Conservation (phyloP, 1,140 invertebrate species). For the Charaxes varanes region DNA sequence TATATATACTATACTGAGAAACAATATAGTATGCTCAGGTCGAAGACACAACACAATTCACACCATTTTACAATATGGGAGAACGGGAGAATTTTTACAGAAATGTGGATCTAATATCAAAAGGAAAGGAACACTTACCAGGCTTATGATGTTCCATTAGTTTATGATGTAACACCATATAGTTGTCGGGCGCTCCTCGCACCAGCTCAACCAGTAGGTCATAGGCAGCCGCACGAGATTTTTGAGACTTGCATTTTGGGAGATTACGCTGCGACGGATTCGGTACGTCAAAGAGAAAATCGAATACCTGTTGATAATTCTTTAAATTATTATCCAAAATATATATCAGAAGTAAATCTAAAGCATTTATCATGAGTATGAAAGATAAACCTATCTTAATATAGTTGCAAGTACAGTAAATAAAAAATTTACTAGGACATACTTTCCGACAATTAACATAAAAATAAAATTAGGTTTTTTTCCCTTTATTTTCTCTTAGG, state of each 20-base stretch:
- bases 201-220: constrained; percentile 92
- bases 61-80: too few relatives aligned
- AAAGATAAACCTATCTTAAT: too few relatives aligned
- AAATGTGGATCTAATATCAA: neutral
- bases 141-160: constrained; percentile 90
- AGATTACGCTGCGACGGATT: constrained; percentile 88
- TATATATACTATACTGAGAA: too few relatives aligned
- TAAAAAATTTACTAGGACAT: too few relatives aligned
- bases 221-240: constrained; percentile 90
- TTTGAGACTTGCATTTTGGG: constrained; percentile 94
- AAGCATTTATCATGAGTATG: too few relatives aligned
- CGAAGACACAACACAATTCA: too few relatives aligned
- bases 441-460: too few relatives aligned
- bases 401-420: too few relatives aligned
- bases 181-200: constrained; percentile 89
- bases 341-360: too few relatives aligned
- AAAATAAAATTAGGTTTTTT: too few relatives aligned
- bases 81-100: neutral
- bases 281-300: constrained; percentile 92
- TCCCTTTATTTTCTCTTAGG: too few relatives aligned
- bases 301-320: constrained; percentile 79
- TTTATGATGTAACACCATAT: constrained; percentile 86
- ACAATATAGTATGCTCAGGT: too few relatives aligned
- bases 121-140: constrained; percentile 74
- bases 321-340: neutral